Evolutionary conservation across 2,113 vertebrate genomes (phyloP).

Genomic region (Choloepus hoffmanni): DNA sequence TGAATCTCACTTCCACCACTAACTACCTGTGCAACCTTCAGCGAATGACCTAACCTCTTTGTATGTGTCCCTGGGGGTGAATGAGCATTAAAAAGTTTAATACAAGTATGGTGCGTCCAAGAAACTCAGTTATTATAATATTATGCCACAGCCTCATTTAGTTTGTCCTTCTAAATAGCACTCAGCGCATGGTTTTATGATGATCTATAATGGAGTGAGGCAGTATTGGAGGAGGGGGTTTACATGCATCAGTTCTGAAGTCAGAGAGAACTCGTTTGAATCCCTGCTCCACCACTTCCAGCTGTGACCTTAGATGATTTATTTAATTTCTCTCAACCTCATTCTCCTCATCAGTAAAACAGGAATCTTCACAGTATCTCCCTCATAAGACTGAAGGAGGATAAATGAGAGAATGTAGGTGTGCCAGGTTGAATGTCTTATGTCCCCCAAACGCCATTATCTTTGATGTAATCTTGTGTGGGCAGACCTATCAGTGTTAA

Average conservation of each 20-base stretch:
- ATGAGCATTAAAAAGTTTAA: background rate
- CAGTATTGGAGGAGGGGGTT: background rate
- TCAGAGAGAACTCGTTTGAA: background rate
- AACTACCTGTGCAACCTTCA: background rate
- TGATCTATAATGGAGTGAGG: background rate
- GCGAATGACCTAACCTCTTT: background rate
- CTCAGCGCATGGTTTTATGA: background rate
- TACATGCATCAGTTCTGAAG: background rate
- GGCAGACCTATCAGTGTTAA: too few relatives aligned
- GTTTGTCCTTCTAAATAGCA: background rate
- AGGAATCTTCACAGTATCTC: background rate
- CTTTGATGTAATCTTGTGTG: too few relatives aligned
- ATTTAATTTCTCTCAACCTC: background rate
- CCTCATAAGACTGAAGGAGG: background rate
- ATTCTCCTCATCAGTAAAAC: background rate
- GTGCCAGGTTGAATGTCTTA: too few relatives aligned
- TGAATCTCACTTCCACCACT: background rate
- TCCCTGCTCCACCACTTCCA: background rate
- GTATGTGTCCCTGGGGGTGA: background rate
- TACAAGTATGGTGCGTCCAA: background rate
- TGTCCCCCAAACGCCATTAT: too few relatives aligned
- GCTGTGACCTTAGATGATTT: background rate
- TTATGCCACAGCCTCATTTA: rapidly evolving
- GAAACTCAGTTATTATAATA: rapidly evolving
- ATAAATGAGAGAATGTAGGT: background rate